Evolutionary conservation across 2,797 vertebrate species (phyloP).

Genomic region (Dendrocincla tyrannina): DNA sequence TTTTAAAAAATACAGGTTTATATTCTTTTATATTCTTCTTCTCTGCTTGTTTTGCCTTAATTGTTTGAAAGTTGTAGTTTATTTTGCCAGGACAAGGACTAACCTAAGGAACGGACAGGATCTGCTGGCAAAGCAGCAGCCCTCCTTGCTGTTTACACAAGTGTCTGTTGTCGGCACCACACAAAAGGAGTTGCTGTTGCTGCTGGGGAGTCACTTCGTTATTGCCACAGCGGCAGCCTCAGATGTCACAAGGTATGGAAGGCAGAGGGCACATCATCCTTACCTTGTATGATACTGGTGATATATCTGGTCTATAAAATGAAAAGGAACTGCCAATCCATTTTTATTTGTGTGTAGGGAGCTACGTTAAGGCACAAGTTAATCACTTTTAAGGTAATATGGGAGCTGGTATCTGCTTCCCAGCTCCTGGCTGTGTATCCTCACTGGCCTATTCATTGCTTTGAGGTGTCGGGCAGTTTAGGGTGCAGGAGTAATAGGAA

Average conservation of each 20-base stretch:
- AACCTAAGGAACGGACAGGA: neutral
- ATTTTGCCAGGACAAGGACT: neutral
- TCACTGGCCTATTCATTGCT: neutral
- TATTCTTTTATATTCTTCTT: neutral
- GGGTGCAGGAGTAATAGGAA: neutral
- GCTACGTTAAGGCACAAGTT: neutral
- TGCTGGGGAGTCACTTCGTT: neutral
- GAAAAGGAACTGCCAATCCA: neutral
- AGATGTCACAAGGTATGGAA: neutral
- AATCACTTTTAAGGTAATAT: neutral
- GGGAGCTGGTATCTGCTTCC: neutral
- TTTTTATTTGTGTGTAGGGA: neutral
- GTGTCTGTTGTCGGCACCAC: fast-evolving
- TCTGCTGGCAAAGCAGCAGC: neutral
- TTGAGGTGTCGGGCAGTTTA: neutral
- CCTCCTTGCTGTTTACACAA: neutral
- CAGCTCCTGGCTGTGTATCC: neutral
- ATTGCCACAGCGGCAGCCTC: neutral
- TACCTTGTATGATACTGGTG: neutral
- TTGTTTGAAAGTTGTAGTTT: neutral
- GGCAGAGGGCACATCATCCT: neutral
- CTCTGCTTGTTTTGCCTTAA: neutral
- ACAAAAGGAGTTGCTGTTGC: neutral
- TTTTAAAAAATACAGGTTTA: neutral
- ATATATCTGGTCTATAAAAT: neutral